Conservation (phyloP, 2,797 vertebrate species). For the Hyperoplus lanceolatus region DNA sequence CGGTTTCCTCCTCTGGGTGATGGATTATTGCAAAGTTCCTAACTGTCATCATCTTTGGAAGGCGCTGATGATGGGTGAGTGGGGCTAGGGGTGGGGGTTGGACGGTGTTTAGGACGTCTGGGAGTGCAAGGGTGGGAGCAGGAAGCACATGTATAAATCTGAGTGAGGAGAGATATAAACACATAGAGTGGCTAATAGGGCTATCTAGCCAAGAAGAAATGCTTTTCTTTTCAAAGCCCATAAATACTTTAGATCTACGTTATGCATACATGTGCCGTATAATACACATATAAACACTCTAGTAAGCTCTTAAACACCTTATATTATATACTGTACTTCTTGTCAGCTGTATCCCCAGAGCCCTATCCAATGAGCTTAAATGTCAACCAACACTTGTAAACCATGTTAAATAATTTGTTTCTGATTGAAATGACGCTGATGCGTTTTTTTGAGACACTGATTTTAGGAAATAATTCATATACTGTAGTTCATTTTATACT, state of each 20-base stretch:
- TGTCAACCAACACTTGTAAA: too few species aligned
- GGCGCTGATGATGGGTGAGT: conserved; percentile 66
- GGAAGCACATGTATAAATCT: conserved; percentile 78
- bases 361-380: neutral
- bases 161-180: conserved; percentile 72
- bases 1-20: conserved; percentile 68
- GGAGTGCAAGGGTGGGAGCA: conserved; percentile 76
- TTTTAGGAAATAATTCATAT: conserved; percentile 34
- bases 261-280: neutral
- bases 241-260: conserved; percentile 34
- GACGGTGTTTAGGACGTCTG: conserved; percentile 58
- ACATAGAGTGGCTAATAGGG: conserved; percentile 64
- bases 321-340: neutral
- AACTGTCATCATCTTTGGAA: conserved; percentile 69
- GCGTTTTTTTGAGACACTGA: conserved; percentile 24
- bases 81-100: conserved; percentile 52
- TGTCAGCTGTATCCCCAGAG: neutral
- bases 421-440: conserved; percentile 14
- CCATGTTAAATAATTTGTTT: neutral
- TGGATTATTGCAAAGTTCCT: conserved; percentile 73
- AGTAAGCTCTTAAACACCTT: neutral
- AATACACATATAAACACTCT: conserved; percentile 16
- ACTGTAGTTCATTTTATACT: conserved; percentile 24
- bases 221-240: conserved; percentile 40
- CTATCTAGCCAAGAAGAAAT: conserved; percentile 54